These are phyloP conservation scores for Baccha elongata DNA, from an alignment of 2,888 invertebrate species.

Conservation along the genomic window DNA sequence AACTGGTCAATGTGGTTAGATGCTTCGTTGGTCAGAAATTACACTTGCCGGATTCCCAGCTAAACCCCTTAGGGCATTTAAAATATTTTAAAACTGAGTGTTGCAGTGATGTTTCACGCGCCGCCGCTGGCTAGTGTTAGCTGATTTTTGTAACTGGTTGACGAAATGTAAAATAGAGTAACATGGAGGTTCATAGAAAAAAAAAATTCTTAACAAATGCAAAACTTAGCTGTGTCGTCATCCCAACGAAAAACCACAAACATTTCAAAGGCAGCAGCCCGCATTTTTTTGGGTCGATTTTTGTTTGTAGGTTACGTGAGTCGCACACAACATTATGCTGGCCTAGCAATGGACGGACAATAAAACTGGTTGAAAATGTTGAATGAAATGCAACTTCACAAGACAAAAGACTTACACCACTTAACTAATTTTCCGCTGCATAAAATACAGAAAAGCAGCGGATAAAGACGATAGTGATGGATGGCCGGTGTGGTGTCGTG, in stretches of 20 bases:
- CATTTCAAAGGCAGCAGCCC: slow-evolving; percentile 6
- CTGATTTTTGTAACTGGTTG: too few species aligned
- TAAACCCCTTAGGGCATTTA: not conserved
- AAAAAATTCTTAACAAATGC: slow-evolving; percentile 11
- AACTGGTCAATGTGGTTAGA: slow-evolving; percentile 25
- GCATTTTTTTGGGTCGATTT: slow-evolving; percentile 29
- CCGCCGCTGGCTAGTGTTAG: too few species aligned
- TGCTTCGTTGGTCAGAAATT: slow-evolving; percentile 3
- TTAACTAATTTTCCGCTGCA: slow-evolving; percentile 14
- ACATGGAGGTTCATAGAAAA: too few species aligned
- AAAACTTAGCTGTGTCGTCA: slow-evolving; percentile 21
- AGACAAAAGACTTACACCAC: slow-evolving; percentile 29
- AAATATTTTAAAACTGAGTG: slow-evolving; percentile 6
- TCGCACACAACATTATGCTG: slow-evolving; percentile 6
- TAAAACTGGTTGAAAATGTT: slow-evolving; percentile 24
- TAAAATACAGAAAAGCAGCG: slow-evolving; percentile 14
- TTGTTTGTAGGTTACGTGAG: slow-evolving; percentile 14
- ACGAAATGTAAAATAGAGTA: too few species aligned
- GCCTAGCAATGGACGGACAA: slow-evolving; percentile 1
- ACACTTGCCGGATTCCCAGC: too few species aligned
- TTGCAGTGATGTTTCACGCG: not conserved
- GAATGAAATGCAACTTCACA: slow-evolving; percentile 16
- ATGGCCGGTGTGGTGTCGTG: too few species aligned
- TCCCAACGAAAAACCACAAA: slow-evolving; percentile 21
- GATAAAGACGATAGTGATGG: not conserved